Percentiles rank a stretch among this genome's conserved stretches.
Conservation (phyloP, 1,140 invertebrate species). For the Phymastichus coffea region DNA sequence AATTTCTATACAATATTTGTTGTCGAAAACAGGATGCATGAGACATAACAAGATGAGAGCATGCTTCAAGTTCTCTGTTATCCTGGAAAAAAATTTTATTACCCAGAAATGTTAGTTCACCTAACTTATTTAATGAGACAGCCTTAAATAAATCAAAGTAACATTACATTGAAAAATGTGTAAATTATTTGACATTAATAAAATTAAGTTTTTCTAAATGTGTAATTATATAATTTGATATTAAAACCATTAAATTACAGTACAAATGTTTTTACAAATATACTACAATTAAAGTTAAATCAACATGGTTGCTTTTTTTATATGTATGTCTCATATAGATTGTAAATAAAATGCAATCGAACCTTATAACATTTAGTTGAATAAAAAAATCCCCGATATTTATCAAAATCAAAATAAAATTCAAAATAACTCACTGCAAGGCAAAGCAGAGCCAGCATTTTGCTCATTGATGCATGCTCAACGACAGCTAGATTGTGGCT, state of each 20-base stretch:
- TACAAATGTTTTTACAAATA: background rate
- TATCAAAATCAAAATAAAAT: conserved; percentile 11
- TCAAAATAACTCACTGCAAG: conserved; percentile 38
- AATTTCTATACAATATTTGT: conserved; percentile 41
- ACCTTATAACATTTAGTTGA: background rate
- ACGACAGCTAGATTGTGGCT: conserved; percentile 23
- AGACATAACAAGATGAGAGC: conserved; percentile 45
- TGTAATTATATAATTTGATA: background rate
- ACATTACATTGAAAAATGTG: too few species aligned
- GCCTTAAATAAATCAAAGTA: background rate
- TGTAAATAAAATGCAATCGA: background rate
- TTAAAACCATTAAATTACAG: background rate
- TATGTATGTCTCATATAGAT: too few species aligned
- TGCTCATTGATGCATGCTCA: conserved; percentile 41
- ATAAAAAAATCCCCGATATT: conserved; percentile 11
- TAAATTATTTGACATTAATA: too few species aligned
- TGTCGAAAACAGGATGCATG: conserved; percentile 45
- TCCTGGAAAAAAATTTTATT: too few species aligned
- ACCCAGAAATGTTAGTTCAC: background rate
- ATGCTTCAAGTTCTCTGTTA: conserved; percentile 41
- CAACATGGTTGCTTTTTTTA: background rate
- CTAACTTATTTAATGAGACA: background rate
- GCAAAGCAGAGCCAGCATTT: conserved; percentile 41
- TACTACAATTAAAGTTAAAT: conserved; percentile 11
- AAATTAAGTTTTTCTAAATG: background rate